Percentiles rank a stretch among this genome's conserved stretches.
Conservation (phyloP, 2,888 invertebrate genomes). For the Sceliomorpha sp. region DNA sequence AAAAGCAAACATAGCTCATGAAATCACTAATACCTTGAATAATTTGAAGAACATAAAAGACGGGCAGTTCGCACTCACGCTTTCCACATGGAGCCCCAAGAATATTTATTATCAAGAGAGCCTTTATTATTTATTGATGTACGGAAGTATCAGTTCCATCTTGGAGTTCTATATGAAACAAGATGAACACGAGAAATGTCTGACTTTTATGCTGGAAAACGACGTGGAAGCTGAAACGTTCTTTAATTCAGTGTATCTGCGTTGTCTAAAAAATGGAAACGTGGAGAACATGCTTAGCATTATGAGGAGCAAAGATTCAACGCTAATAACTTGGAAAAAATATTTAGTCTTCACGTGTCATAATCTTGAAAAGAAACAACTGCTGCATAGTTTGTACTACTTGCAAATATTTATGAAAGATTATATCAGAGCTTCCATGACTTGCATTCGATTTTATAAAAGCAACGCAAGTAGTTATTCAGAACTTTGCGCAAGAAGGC, state of each 20-base stretch:
- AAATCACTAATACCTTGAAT: conserved; percentile 80
- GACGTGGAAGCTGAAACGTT: conserved; percentile 86
- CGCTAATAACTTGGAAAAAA: conserved; percentile 86
- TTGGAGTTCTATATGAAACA: conserved; percentile 89
- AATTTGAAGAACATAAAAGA: conserved; percentile 79
- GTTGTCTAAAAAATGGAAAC: conserved; percentile 85
- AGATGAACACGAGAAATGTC: conserved; percentile 85
- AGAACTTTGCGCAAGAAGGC: conserved; percentile 82
- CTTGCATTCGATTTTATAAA: conserved; percentile 89
- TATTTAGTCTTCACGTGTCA: conserved; percentile 87
- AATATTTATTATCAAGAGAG: conserved; percentile 85
- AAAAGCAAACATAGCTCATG: conserved; percentile 81
- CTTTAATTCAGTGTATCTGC: conserved; percentile 86
- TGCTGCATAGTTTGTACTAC: conserved; percentile 87
- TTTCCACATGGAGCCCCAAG: conserved; percentile 45
- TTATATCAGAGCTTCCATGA: conserved; percentile 89
- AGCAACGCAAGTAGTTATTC: conserved; percentile 83
- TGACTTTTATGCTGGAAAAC: conserved; percentile 86
- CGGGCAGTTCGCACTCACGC: conserved; percentile 69
- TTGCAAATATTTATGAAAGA: conserved; percentile 87
- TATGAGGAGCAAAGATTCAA: conserved; percentile 85
- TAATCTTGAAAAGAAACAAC: conserved; percentile 85
- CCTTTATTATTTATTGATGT: conserved; percentile 89
- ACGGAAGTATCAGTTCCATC: conserved; percentile 88
- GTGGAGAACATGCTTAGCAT: conserved; percentile 84